A percentile compares a stretch with the other conserved stretches of the same genome.
phyloP scores from a whole-genome alignment of 2,888 invertebrate genomes.

The Agonopterix arenella region DNA sequence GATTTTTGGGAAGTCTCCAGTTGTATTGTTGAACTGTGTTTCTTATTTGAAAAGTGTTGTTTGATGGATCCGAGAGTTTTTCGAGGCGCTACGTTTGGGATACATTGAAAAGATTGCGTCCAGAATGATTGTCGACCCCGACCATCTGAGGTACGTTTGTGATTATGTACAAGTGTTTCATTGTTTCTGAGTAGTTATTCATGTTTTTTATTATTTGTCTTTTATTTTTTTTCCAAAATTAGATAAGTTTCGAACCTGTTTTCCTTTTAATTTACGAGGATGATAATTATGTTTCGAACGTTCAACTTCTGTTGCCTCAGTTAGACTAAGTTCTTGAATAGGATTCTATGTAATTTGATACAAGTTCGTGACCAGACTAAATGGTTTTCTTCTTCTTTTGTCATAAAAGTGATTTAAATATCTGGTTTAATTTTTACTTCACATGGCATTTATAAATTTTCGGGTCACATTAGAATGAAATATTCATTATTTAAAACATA shows the following conservation, averaged over 20 bases:
- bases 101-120: conserved; percentile 64
- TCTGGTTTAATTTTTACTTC: conserved; percentile 8
- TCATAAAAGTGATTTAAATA: conserved; percentile 8
- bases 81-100: conserved; percentile 44
- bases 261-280: neutral
- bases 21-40: conserved; percentile 50
- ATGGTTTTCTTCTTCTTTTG: conserved; percentile 7
- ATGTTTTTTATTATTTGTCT: conserved; percentile 20
- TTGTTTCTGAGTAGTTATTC: conserved; percentile 35
- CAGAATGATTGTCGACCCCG: conserved; percentile 74
- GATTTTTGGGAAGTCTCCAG: conserved; percentile 52
- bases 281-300: neutral
- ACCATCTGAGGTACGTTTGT: conserved; percentile 70
- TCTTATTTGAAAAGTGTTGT: conserved; percentile 47
- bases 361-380: conserved; percentile 9
- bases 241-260: neutral
- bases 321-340: neutral
- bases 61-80: conserved; percentile 62
- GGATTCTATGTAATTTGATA: conserved; percentile 1
- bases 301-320: conserved; percentile 1
- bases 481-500: neutral
- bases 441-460: neutral
- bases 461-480: neutral
- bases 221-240: neutral
- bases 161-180: conserved; percentile 51